Percentiles rank a stretch among this genome's conserved stretches.
Evolutionary conservation across 2,797 vertebrate species (phyloP).

Genomic region (Scolopax rusticola): DNA sequence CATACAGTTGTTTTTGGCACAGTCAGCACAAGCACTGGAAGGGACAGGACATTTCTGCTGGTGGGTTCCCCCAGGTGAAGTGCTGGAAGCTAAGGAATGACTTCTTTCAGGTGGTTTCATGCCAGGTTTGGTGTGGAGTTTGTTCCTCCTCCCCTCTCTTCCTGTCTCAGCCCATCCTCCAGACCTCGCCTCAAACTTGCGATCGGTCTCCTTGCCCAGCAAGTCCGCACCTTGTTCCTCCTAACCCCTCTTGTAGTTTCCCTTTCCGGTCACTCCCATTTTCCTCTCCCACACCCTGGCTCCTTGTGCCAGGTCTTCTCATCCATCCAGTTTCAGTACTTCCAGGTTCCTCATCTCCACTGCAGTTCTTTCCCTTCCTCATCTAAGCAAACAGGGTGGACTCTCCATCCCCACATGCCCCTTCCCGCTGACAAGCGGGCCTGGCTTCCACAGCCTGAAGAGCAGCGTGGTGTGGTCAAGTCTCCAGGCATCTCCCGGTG

Average conservation of each 20-base stretch:
- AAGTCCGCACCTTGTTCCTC: constrained; percentile 32
- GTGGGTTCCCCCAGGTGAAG: neutral
- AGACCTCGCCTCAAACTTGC: neutral
- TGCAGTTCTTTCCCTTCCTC: neutral
- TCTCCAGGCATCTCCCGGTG: neutral
- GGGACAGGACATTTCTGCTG: neutral
- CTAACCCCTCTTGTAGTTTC: constrained; percentile 22
- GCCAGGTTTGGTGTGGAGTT: neutral
- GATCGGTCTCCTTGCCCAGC: neutral
- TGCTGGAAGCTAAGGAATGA: neutral
- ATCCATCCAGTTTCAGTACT: constrained; percentile 34
- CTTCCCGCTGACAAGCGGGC: neutral
- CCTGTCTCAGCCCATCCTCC: neutral
- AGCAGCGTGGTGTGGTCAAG: neutral
- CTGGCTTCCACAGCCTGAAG: neutral
- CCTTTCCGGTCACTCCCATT: constrained; percentile 39
- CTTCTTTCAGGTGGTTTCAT: neutral
- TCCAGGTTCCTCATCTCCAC: neutral
- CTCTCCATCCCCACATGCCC: neutral
- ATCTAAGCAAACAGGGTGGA: rapidly evolving
- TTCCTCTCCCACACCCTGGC: constrained; percentile 4
- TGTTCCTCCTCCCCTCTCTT: neutral
- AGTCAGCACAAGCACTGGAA: neutral
- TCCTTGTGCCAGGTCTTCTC: neutral
- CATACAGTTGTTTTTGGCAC: neutral